Conservation (phyloP, 2,888 invertebrate species). For the Papilio gigon region DNA sequence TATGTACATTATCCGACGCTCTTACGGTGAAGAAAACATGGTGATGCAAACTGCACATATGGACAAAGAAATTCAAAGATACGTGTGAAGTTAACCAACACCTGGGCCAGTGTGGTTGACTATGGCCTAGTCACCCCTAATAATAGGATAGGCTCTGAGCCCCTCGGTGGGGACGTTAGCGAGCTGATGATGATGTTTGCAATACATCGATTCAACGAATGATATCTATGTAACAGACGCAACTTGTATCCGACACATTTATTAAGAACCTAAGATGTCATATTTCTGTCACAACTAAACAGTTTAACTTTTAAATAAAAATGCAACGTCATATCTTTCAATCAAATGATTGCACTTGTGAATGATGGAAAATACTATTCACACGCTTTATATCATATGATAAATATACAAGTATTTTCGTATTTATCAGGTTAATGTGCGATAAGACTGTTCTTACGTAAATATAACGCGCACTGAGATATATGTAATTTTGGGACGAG, state of each 20-base stretch:
- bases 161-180: no score
- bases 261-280: background rate
- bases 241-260: background rate
- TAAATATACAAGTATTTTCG: slow-evolving; percentile 27
- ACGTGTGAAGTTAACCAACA: no score
- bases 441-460: slow-evolving; percentile 35
- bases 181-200: no score
- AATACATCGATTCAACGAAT: no score
- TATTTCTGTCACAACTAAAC: background rate
- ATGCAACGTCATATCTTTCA: background rate
- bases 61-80: no score
- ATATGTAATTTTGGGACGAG: background rate
- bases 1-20: no score
- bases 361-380: slow-evolving; percentile 17
- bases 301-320: background rate
- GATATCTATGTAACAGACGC: no score
- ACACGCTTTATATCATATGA: slow-evolving; percentile 26
- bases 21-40: no score
- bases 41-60: no score
- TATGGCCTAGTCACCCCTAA: no score
- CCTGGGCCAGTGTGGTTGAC: no score
- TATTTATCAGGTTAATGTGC: slow-evolving; percentile 34
- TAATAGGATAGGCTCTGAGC: no score
- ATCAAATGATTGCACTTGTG: background rate
- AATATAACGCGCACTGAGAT: slow-evolving; percentile 22